Conservation (phyloP, 2,888 invertebrate genomes). For the Spisula solida region DNA sequence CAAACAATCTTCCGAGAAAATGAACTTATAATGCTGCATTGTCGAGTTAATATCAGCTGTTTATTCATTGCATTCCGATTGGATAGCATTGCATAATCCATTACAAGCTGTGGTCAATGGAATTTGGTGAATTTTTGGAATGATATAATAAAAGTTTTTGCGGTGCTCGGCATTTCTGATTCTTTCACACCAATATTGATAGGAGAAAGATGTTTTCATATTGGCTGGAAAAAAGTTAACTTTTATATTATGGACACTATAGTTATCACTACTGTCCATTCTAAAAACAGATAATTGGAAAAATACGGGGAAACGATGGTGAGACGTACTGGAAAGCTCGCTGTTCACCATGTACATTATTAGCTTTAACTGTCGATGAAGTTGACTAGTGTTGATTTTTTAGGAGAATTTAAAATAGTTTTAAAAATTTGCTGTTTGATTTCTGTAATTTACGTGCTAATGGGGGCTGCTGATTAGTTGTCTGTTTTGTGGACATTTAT, state of each 20-base stretch:
- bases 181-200: conserved; percentile 1
- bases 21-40: too few species aligned
- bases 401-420: background rate
- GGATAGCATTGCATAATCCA: too few species aligned
- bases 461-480: background rate
- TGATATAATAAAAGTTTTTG: too few species aligned
- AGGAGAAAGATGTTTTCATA: conserved; percentile 2
- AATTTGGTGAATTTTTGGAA: too few species aligned
- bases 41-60: too few species aligned
- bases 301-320: conserved; percentile 10
- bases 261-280: background rate
- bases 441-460: background rate
- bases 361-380: background rate
- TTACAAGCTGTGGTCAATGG: too few species aligned
- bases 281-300: conserved; percentile 30
- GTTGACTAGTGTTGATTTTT: background rate
- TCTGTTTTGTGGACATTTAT: background rate
- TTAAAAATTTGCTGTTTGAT: too few species aligned
- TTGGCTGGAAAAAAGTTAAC: background rate
- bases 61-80: too few species aligned
- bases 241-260: background rate
- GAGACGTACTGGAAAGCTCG: background rate
- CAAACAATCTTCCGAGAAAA: too few species aligned
- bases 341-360: background rate
- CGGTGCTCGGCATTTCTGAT: background rate